Evolutionary conservation across 2,888 invertebrate genomes (phyloP), one percentile per base, ranked within the genome.

Genomic region (Watsonalla binaria): DNA sequence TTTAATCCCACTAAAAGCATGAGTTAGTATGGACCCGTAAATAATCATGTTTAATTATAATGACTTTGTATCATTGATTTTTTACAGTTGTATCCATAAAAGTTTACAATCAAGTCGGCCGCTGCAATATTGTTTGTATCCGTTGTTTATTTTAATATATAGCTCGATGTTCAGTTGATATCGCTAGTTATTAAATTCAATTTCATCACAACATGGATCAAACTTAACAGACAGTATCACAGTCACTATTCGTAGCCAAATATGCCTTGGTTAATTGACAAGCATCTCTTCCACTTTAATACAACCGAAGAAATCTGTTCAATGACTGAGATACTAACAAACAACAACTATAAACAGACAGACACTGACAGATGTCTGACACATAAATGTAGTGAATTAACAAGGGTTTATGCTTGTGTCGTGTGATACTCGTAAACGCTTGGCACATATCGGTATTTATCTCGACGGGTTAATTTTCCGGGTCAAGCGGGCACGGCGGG

Each of bases 401-500:
- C 51, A 50, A 49, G 48, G 52, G 51, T 51, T 35, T 55, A 59
- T 70, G 61, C 60, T 63, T 56, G 58, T 59, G 66, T 63, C 66
- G 65, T 67, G 65, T 66, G 62, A 70, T 66, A 68, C 65, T 68
- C 58, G 65, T 69, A 72, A 70, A 66, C 72, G 75, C 83, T 83
- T 78, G 80, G 81, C 82, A 82, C 78, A 80, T 79, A 80, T 80
- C 72, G 74, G 74, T 77, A 77, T 82, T 81, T 84, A 82, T 83
- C 80, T 77, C 74, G 74, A 72, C 66, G 75, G 78, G 83, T 82
- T 84, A 85, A 86, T 85, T 84, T 84, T 80, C 79, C 78, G 78
- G 78, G 79, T 79, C 78, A 74, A 70, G 65, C 76, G 60, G 67
- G 61, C 69, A 66, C 65, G 65, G 65, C 65, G 62, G 60, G 66